Conservation (phyloP, 2,113 vertebrate genomes). For the Clinocottus analis region DNA sequence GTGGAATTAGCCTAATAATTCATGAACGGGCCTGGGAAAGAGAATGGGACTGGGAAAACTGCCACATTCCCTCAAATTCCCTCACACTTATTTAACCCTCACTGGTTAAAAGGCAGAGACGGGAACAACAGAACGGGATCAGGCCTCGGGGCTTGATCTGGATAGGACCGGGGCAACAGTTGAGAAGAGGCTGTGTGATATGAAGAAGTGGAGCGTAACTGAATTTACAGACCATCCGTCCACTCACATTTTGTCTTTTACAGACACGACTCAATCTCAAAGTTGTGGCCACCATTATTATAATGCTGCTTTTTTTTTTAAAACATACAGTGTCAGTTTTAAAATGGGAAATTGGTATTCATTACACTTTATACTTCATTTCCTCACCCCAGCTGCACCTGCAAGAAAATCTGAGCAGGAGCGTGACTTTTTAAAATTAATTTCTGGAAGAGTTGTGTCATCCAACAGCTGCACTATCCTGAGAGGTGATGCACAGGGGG, state of each 20-base stretch:
- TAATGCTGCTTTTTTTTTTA: neutral
- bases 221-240: constrained; percentile 14
- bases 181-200: constrained; percentile 32
- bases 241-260: constrained; percentile 18
- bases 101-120: constrained; percentile 28
- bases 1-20: constrained; percentile 57
- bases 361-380: neutral
- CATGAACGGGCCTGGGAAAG: constrained; percentile 31
- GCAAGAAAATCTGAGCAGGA: constrained; percentile 6
- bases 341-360: constrained; percentile 11
- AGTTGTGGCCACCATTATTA: neutral
- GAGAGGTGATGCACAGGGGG: neutral
- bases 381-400: constrained; percentile 17
- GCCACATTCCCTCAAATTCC: constrained; percentile 56
- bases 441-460: constrained; percentile 12
- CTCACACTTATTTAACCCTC: constrained; percentile 61
- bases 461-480: constrained; percentile 14
- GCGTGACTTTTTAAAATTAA: neutral
- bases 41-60: constrained; percentile 43
- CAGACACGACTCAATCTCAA: neutral
- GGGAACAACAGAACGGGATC: constrained; percentile 34
- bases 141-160: constrained; percentile 34
- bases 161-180: constrained; percentile 1
- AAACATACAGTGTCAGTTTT: neutral
- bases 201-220: constrained; percentile 46